Conservation (phyloP, 2,113 vertebrate genomes). For the Talpa occidentalis region DNA sequence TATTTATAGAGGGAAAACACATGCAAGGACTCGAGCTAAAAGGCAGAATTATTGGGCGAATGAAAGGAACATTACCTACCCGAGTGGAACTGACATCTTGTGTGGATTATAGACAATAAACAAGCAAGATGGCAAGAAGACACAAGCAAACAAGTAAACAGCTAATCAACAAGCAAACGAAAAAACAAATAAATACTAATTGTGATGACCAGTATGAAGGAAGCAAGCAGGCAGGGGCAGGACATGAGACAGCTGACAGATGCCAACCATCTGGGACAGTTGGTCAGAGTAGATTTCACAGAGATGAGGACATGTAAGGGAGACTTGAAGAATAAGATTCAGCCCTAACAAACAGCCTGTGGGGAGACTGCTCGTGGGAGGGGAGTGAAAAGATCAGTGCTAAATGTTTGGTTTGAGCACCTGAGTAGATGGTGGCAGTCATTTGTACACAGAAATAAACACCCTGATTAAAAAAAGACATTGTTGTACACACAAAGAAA, state of each 20-base stretch:
- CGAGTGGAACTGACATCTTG: background rate
- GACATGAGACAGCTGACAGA: background rate
- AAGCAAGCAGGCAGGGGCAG: background rate
- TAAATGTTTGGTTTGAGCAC: background rate
- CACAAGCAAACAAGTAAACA: background rate
- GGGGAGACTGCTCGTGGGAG: background rate
- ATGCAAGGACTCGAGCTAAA: background rate
- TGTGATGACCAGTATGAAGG: background rate
- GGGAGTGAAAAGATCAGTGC: background rate
- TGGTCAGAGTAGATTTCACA: background rate
- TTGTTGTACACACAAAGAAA: background rate
- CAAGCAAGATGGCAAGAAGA: background rate
- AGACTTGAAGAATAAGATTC: background rate
- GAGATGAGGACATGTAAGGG: background rate
- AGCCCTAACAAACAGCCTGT: background rate
- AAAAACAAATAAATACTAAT: background rate
- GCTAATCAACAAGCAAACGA: background rate
- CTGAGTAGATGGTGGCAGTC: background rate
- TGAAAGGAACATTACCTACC: background rate
- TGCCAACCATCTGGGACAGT: background rate
- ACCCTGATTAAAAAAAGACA: slow-evolving; percentile 20
- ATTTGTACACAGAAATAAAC: slow-evolving; percentile 26
- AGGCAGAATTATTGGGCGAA: background rate
- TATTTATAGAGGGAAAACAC: background rate
- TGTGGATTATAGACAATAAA: background rate